phyloP scores from a whole-genome alignment of 2,797 vertebrate species.

The Aldrovandia affinis region DNA sequence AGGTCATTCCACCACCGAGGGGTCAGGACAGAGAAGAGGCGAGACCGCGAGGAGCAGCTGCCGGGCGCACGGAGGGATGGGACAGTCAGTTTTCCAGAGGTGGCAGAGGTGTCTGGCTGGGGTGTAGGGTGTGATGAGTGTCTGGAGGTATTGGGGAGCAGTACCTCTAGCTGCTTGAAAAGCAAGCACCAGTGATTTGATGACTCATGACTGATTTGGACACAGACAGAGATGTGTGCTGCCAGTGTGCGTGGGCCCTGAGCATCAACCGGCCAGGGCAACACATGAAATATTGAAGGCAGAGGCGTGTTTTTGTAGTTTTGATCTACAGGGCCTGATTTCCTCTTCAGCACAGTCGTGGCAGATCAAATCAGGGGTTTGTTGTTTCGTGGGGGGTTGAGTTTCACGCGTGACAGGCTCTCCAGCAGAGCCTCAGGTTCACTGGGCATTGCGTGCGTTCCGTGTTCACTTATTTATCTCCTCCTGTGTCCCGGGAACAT shows the following conservation, averaged over 20 bases:
- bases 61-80: no score
- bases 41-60: no score
- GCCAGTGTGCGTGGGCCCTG: slow-evolving; percentile 51
- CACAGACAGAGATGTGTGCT: slow-evolving; percentile 41
- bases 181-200: no score
- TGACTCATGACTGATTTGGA: slow-evolving; percentile 35
- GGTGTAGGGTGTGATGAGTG: no score
- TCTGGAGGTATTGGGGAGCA: no score
- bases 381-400: slow-evolving; percentile 44
- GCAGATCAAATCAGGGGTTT: slow-evolving; percentile 63
- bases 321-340: slow-evolving; percentile 62
- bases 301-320: slow-evolving; percentile 72
- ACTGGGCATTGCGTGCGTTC: no score
- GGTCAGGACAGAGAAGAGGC: no score
- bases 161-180: no score
- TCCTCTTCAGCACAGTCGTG: slow-evolving; percentile 37
- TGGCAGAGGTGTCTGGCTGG: no score
- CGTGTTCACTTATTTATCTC: slow-evolving; percentile 56
- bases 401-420: slow-evolving; percentile 42
- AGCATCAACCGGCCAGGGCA: slow-evolving; percentile 39
- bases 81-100: no score
- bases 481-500: slow-evolving; percentile 37
- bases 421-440: no score
- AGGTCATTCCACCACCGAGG: no score
- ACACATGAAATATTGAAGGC: slow-evolving; percentile 70